These are phyloP conservation scores for Drosophila conformis DNA, from an alignment of 2,888 invertebrate genomes.

Conservation along the genomic window DNA sequence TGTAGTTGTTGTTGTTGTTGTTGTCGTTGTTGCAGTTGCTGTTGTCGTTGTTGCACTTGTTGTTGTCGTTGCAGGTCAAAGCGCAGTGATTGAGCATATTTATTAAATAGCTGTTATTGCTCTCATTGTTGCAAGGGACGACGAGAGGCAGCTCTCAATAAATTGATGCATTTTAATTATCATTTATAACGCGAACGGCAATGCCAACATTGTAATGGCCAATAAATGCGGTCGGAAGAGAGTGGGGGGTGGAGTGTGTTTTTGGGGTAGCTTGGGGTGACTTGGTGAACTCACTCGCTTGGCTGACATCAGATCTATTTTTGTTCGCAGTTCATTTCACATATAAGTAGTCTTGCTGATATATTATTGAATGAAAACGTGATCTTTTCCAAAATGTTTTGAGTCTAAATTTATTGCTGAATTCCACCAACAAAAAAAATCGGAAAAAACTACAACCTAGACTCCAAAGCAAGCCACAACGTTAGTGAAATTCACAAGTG, in stretches of 20 bases:
- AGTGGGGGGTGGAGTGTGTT: no score
- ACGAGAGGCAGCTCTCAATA: constrained; percentile 41
- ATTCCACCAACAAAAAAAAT: no score
- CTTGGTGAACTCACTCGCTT: background rate
- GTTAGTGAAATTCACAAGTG: no score
- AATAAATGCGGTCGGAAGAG: constrained; percentile 5
- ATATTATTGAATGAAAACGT: background rate
- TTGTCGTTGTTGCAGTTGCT: constrained; percentile 5
- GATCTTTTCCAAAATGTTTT: fast-evolving
- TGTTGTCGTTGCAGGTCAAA: constrained; percentile 33
- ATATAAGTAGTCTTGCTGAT: background rate
- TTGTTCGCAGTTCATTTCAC: background rate
- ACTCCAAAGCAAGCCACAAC: no score
- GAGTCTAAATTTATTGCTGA: no score
- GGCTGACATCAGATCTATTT: background rate
- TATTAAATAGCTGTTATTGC: constrained; percentile 75
- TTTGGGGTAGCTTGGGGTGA: background rate
- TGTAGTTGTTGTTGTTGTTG: background rate
- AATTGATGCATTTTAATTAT: constrained; percentile 78
- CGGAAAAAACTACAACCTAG: no score
- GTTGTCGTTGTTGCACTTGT: background rate
- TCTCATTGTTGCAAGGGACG: constrained; percentile 31
- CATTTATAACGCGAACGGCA: constrained; percentile 57
- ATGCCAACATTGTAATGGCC: constrained; percentile 21
- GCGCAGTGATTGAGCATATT: constrained; percentile 76